Base-by-base conservation (phyloP, 2,113 vertebrate genomes). In the Microtus ochrogaster region DNA sequence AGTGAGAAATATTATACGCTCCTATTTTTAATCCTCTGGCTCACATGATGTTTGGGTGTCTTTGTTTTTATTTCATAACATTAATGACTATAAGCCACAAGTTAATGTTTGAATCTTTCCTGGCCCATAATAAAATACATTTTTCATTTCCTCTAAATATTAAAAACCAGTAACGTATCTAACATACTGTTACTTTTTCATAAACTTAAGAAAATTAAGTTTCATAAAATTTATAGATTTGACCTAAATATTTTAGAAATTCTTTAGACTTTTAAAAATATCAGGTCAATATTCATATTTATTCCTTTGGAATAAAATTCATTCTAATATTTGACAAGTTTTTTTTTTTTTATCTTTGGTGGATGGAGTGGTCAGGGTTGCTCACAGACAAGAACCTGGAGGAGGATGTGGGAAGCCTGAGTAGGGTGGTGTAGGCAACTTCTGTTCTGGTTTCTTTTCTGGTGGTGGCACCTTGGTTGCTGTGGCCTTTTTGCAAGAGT, bases 251-350 rank as follows among this genome's bases (percentile, higher is more conserved):
- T 58, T 92, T 90, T 92, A 58, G 30, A 4, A 85, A 66, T 44
- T 30, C 14, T 63, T 44, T 84, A 65, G 16, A 21, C 16, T 26
- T 65, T 21, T 78, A 24, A n/a, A 58, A 61, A 39, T 58, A 61
- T 82, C 36, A 61, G 21, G 14, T 78, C 77, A 96, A 97, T 96
- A 97, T 98, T 97, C 96, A 82, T 93, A 61, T 1, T 21, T 94
- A 58, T 6, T 68, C 39, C 39, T 79, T 70, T 4, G 19, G 7
- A 49, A 92, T 66, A 77, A n/a, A 82, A 61, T 19, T 77, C 74
- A 47, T 36, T 14, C 68, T 49, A 26, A 70, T 28, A 79, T n/a
- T 82, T 82, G 36, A 39, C 1, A 22, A 61, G 22, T 4, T 2
- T 26, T 55, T 61, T 82, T 12, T 4, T 2, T 26, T 55, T 61